A percentile compares a stretch with the other conserved stretches of the same genome.
These are phyloP conservation scores for Zosterops borbonicus DNA, from an alignment of 2,113 vertebrate genomes.

Conservation along the genomic window DNA sequence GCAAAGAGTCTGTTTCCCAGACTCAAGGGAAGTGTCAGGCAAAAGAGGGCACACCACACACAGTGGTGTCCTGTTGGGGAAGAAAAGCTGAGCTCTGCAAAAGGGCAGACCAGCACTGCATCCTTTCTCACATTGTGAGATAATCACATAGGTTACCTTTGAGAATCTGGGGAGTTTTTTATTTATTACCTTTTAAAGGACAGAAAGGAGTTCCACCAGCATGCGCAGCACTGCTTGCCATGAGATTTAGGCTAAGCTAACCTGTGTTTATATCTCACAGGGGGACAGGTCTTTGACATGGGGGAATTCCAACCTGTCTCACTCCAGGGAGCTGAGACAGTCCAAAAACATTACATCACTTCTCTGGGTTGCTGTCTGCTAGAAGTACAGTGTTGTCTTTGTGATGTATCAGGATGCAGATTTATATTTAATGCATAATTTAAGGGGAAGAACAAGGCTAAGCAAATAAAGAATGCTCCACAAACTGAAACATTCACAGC, in stretches of 20 bases:
- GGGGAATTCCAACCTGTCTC: slow-evolving; percentile 25
- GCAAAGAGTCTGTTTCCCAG: neutral
- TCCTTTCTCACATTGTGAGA: neutral
- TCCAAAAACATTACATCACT: slow-evolving; percentile 45
- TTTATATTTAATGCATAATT: slow-evolving; percentile 7
- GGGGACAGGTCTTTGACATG: neutral
- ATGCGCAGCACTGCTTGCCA: neutral
- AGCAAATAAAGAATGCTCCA: slow-evolving; percentile 8
- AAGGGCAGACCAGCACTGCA: neutral
- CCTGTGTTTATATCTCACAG: neutral
- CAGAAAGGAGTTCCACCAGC: neutral
- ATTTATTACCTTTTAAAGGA: neutral
- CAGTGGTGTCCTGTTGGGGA: neutral
- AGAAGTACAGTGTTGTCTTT: neutral
- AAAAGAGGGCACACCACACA: neutral
- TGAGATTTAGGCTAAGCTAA: neutral
- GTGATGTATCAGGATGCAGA: neutral
- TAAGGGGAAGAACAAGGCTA: slow-evolving; percentile 6
- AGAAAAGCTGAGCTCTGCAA: neutral
- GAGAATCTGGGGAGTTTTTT: neutral
- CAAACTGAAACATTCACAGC: neutral
- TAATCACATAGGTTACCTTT: neutral
- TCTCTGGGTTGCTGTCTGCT: neutral
- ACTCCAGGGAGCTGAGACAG: neutral
- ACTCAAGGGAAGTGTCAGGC: neutral